Evolutionary conservation across 1,140 invertebrate species (phyloP), one percentile per base, ranked within the genome.

Genomic region (Neodiprion lecontei): DNA sequence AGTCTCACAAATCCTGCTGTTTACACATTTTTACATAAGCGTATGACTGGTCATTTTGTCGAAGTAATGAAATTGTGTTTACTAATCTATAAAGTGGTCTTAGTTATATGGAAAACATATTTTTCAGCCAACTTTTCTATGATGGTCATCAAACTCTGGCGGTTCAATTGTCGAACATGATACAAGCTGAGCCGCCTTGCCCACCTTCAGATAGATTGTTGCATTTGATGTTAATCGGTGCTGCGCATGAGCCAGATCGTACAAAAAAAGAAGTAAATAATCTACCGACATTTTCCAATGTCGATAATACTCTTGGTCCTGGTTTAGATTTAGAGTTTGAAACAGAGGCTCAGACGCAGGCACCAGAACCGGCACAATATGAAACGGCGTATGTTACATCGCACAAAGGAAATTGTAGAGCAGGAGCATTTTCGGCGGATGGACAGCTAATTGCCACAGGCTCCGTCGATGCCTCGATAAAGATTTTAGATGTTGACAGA

Each of bases 361-460:
- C 98, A 0, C 96, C 98, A 0, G 97, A 98, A 84, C 96, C 97
- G 40, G 96, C 97, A 0, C 92, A 96, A 12, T 99, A 99, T 87
- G 98, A 99, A 89, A 99, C 98, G 0, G 98, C 97, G 3, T 99
- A 99, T 87, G 97, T 99, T 1, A 99, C 98, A 7, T 97, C 97
- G 4, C 98, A 99, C 85, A 99, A 99, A 89, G 97, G 95, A 75
- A 94, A 97, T 74, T 99, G 98, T 82, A 89, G 98, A 73, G 95
- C 97, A 1, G 98, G 97, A 14, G 97, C 96, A 47, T 99, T 99
- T 85, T 98, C 96, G 78, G 89, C 91, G 9, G 97, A 98, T 90
- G 98, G 98, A 0, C 95, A 98, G 79, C 88, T 99, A 0, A 96
- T 99, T n/a, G 98, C 98, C 1, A 99, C 98, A 1, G 98, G 98